A percentile compares a stretch with the other conserved stretches of the same genome.
These are phyloP conservation scores for Drosophila pseudoananassae DNA, from an alignment of 1,140 invertebrate genomes.

Conservation along the genomic window DNA sequence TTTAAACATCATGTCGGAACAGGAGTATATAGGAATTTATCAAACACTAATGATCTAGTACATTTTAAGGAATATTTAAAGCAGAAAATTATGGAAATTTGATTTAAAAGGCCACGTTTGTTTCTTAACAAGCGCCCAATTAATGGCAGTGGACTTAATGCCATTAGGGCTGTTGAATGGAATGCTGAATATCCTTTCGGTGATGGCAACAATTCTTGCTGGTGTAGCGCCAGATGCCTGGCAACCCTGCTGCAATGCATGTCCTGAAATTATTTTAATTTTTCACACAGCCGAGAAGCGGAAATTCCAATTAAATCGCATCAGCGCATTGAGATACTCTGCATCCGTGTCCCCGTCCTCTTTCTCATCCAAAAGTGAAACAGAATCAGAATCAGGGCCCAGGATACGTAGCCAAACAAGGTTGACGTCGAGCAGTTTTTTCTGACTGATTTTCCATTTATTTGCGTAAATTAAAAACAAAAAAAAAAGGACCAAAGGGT, in stretches of 20 bases:
- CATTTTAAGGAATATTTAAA: background rate
- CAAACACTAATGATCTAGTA: conserved; percentile 10
- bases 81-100: background rate
- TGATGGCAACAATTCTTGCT: conserved; percentile 26
- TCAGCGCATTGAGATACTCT: conserved; percentile 54
- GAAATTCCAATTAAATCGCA: conserved; percentile 83
- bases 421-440: conserved; percentile 36
- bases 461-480: conserved; percentile 69
- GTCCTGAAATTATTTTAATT: conserved; percentile 70
- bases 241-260: background rate
- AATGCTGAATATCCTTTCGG: background rate
- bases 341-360: conserved; percentile 5
- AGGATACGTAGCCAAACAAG: conserved; percentile 22
- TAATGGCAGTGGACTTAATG: conserved; percentile 46
- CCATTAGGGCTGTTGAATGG: conserved; percentile 27
- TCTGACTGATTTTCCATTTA: conserved; percentile 80
- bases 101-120: background rate
- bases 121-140: conserved; percentile 45
- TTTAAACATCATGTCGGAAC: conserved; percentile 29
- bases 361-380: conserved; percentile 18
- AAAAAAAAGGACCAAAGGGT: conserved; percentile 3
- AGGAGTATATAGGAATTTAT: conserved; percentile 6
- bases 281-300: conserved; percentile 65
- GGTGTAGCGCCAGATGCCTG: conserved; percentile 9
- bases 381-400: conserved; percentile 21